Evolutionary conservation across 2,113 vertebrate genomes (phyloP).

Genomic region (Pseudonaja textilis): DNA sequence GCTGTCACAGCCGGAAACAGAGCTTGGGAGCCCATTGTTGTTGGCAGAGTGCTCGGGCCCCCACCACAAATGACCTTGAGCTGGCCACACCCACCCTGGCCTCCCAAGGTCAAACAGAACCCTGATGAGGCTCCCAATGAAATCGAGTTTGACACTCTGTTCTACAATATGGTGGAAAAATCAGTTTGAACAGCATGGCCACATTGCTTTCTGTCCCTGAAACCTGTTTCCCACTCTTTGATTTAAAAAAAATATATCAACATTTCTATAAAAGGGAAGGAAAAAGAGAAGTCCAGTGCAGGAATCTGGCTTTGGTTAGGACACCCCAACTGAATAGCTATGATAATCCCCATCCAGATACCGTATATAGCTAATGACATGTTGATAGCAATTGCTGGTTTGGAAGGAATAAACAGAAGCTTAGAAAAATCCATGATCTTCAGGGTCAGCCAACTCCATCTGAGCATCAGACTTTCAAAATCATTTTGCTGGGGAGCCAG

Average conservation of each 20-base stretch:
- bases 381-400: not conserved
- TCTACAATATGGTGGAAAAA: not conserved
- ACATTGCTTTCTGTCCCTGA: not conserved
- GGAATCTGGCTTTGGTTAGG: not conserved
- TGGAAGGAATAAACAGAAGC: not conserved
- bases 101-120: too few relatives aligned
- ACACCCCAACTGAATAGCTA: not conserved
- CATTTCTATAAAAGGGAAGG: not conserved
- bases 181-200: not conserved
- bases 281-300: not conserved
- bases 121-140: too few relatives aligned
- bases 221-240: not conserved
- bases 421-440: not conserved
- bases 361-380: too few relatives aligned
- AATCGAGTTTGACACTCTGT: too few relatives aligned
- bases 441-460: not conserved
- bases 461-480: slow-evolving; percentile 6
- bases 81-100: too few relatives aligned
- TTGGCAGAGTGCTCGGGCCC: too few relatives aligned
- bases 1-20: too few relatives aligned
- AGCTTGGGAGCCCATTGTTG: too few relatives aligned
- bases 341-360: too few relatives aligned
- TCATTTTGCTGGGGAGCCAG: not conserved
- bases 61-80: too few relatives aligned
- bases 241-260: not conserved